Percentiles rank a stretch among this genome's conserved stretches.
phyloP scores from a whole-genome alignment of 2,113 vertebrate species.

The Procavia capensis region DNA sequence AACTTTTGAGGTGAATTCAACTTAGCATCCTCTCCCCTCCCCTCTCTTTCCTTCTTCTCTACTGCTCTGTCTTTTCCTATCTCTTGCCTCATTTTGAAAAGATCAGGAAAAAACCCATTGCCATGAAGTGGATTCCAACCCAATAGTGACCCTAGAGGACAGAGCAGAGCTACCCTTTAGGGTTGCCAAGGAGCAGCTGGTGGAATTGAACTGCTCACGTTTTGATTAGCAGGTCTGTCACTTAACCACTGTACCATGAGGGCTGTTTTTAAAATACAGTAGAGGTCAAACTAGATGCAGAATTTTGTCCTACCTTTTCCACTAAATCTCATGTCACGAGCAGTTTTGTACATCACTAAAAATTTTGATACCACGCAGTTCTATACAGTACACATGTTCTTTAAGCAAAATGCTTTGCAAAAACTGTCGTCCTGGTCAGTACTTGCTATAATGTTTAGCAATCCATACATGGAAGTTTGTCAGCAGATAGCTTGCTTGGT shows the following conservation, averaged over 20 bases:
- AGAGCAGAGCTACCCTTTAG: too few species aligned
- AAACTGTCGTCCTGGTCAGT: background rate
- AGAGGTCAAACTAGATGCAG: background rate
- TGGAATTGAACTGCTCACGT: background rate
- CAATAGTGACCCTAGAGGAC: too few species aligned
- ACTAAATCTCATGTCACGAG: background rate
- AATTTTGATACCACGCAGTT: background rate
- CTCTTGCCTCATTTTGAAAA: background rate
- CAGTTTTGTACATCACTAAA: background rate
- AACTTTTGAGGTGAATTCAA: background rate
- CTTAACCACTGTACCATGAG: too few species aligned
- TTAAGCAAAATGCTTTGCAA: background rate
- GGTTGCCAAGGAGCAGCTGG: too few species aligned
- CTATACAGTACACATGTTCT: background rate
- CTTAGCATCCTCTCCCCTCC: too few species aligned
- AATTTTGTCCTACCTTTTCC: background rate
- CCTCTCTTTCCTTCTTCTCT: background rate
- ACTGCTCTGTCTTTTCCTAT: background rate
- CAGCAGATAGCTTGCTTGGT: background rate
- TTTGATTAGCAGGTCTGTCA: too few species aligned
- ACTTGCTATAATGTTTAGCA: background rate
- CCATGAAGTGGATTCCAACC: too few species aligned
- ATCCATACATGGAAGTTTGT: fast-evolving
- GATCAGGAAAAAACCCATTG: too few species aligned
- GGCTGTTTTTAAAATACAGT: background rate